Conservation (phyloP, 2,888 invertebrate species). For the Thera obeliscata region DNA sequence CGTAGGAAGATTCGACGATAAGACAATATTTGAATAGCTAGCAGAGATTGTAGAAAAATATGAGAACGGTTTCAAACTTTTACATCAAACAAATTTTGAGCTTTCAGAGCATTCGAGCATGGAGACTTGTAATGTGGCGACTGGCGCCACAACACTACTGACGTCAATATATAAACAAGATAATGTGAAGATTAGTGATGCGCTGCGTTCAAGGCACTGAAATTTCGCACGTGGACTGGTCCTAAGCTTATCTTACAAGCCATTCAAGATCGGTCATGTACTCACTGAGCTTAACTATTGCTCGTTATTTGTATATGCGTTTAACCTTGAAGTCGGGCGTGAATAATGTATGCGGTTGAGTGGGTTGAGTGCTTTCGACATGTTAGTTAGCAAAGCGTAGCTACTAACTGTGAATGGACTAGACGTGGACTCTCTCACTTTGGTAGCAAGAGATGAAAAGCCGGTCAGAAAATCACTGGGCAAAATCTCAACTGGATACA, state of each 20-base stretch:
- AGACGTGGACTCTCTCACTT: neutral
- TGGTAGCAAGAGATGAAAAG: no score
- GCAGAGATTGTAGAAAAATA: conserved; percentile 12
- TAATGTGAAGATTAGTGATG: conserved; percentile 39
- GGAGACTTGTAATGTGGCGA: neutral
- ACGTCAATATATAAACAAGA: conserved; percentile 57
- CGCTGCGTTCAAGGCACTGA: conserved; percentile 46
- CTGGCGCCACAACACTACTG: conserved; percentile 47
- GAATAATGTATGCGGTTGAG: conserved; percentile 61
- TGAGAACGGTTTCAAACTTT: neutral
- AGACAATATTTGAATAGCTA: conserved; percentile 13
- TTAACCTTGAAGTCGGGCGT: conserved; percentile 61
- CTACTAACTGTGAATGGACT: conserved; percentile 19
- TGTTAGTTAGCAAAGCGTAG: conserved; percentile 13
- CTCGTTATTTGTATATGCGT: conserved; percentile 56
- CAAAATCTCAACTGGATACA: neutral
- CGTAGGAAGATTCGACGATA: conserved; percentile 34
- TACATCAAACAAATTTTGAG: neutral
- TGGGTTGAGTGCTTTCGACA: conserved; percentile 64
- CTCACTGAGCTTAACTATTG: conserved; percentile 24
- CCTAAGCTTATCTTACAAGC: conserved; percentile 15
- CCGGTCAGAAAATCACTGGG: neutral
- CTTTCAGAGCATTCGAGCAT: conserved; percentile 7
- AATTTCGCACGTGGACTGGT: conserved; percentile 35
- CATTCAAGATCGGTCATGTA: conserved; percentile 41